Evolutionary conservation across 1,140 invertebrate genomes (phyloP).

Genomic region (Sitodiplosis mosellana): DNA sequence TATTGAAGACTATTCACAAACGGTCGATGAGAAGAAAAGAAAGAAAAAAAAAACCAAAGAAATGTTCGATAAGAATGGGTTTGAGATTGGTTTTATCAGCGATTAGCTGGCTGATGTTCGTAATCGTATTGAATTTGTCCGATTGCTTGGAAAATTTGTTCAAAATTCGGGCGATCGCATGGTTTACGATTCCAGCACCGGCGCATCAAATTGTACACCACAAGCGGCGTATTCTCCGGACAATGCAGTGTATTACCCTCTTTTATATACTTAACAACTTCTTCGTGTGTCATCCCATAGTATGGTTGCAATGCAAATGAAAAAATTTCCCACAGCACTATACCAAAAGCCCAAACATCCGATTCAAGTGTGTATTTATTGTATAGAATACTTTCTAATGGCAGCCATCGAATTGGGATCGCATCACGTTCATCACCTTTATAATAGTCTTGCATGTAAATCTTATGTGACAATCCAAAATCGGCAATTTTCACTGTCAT

Average conservation of each 20-base stretch:
- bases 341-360: constrained; percentile 87
- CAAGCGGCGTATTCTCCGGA: constrained; percentile 77
- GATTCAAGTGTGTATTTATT: constrained; percentile 87
- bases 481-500: constrained; percentile 95
- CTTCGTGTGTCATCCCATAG: constrained; percentile 87
- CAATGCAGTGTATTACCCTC: constrained; percentile 72
- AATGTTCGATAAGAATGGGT: too few species aligned
- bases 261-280: constrained; percentile 83
- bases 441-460: constrained; percentile 80
- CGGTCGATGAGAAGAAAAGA: too few species aligned
- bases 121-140: constrained; percentile 29
- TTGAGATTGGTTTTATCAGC: neutral
- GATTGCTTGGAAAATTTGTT: constrained; percentile 46
- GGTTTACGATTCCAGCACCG: constrained; percentile 82
- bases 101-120: constrained; percentile 1
- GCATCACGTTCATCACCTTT: constrained; percentile 86
- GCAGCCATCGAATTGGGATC: constrained; percentile 90
- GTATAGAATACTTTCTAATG: constrained; percentile 81
- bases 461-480: constrained; percentile 84
- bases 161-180: constrained; percentile 64
- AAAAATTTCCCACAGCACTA: constrained; percentile 88
- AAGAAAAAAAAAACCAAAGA: too few species aligned
- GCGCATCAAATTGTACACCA: constrained; percentile 85
- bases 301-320: constrained; percentile 86
- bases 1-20: too few species aligned